Percentiles rank a stretch among this genome's conserved stretches.
Conservation (phyloP, 2,797 vertebrate genomes). For the Betta splendens region DNA sequence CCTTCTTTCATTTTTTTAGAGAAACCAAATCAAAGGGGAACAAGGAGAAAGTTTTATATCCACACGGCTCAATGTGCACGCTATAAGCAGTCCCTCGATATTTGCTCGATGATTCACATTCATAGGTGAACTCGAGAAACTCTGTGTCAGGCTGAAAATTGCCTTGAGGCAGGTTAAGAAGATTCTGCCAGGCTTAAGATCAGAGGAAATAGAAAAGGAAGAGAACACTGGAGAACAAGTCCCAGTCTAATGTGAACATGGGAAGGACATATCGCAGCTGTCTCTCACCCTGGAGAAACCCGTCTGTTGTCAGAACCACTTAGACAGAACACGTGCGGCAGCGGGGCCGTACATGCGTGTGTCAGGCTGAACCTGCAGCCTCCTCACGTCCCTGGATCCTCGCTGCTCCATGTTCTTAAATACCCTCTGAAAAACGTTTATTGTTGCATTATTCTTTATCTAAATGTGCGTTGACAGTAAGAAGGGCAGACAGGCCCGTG, state of each 20-base stretch:
- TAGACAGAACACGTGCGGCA: constrained; percentile 39
- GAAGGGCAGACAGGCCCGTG: background rate
- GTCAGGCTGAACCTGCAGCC: no score
- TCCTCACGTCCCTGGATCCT: background rate
- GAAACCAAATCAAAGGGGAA: background rate
- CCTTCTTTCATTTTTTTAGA: constrained; percentile 8
- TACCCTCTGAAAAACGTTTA: background rate
- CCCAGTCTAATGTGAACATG: constrained; percentile 69
- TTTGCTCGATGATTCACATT: constrained; percentile 66
- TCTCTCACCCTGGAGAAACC: constrained; percentile 60
- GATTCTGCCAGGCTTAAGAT: constrained; percentile 72
- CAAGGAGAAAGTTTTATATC: constrained; percentile 22
- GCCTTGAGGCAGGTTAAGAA: constrained; percentile 74
- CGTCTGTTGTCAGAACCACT: constrained; percentile 57
- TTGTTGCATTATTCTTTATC: background rate
- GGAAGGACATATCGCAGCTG: constrained; percentile 56
- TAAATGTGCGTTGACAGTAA: background rate
- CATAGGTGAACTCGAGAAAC: constrained; percentile 60
- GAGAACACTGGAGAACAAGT: constrained; percentile 66
- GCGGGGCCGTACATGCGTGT: constrained; percentile 9
- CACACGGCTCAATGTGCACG: constrained; percentile 9
- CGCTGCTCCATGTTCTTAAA: background rate
- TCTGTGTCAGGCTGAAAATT: constrained; percentile 69
- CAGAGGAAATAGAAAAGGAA: constrained; percentile 71
- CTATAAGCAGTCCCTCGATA: constrained; percentile 56